phyloP scores from a whole-genome alignment of 2,888 invertebrate species.

The Odontothrips loti region DNA sequence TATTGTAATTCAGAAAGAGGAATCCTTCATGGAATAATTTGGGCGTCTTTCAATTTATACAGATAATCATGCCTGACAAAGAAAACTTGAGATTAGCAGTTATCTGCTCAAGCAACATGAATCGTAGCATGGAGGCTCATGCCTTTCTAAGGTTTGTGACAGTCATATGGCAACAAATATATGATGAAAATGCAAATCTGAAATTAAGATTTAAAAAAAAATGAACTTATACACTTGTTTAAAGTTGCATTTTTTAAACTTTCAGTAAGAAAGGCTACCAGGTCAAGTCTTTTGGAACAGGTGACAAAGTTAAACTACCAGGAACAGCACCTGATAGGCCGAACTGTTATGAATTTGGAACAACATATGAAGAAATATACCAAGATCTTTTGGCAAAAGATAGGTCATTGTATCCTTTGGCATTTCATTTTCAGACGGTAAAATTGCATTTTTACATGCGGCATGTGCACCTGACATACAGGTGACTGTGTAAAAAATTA shows the following conservation, averaged over 20 bases:
- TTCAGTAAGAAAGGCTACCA: slow-evolving; percentile 90
- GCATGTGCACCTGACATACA: too few relatives aligned
- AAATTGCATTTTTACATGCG: not conserved
- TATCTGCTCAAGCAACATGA: slow-evolving; percentile 99
- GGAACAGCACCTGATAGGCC: slow-evolving; percentile 90
- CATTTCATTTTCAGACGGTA: slow-evolving; percentile 31
- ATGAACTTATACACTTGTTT: not conserved
- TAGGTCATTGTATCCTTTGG: slow-evolving; percentile 71
- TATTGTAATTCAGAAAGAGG: too few relatives aligned
- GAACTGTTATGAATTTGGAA: slow-evolving; percentile 95
- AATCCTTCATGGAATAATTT: too few relatives aligned
- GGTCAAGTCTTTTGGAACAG: slow-evolving; percentile 91
- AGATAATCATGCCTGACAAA: slow-evolving; percentile 42
- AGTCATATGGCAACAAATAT: not conserved
- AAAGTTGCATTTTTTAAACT: slow-evolving; percentile 33
- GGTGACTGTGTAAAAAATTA: not conserved
- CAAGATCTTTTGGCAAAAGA: slow-evolving; percentile 87
- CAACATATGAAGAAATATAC: slow-evolving; percentile 93
- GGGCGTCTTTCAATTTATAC: not conserved
- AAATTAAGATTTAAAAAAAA: not conserved
- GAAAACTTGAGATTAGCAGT: slow-evolving; percentile 74
- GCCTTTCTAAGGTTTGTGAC: slow-evolving; percentile 68
- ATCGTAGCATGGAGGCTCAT: slow-evolving; percentile 99
- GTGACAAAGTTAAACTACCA: slow-evolving; percentile 94
- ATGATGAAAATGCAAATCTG: not conserved